Evolutionary conservation across 2,888 invertebrate species (phyloP), one percentile per base, ranked within the genome.

Genomic region (Actias luna): DNA sequence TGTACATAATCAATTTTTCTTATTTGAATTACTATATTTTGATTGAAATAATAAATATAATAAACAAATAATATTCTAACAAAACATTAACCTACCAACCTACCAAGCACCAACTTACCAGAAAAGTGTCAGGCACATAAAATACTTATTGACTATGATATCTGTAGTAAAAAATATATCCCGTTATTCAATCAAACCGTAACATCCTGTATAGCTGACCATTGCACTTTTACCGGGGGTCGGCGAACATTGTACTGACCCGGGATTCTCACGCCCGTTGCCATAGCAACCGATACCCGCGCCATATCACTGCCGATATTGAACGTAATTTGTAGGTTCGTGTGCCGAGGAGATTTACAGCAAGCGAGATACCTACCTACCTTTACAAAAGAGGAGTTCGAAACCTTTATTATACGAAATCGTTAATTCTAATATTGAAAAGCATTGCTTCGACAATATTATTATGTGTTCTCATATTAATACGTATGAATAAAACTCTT

Each of bases 281-380:
- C 84, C 77, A 82, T 84, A 66, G 84, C 82, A 84, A 85, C 85
- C 78, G 83, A 82, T 82, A 79, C 79, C 71, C 63, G 76, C 67
- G 69, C 72, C 76, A 73, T 84, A 85, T 87, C 85, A 84, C 80
- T 69, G 76, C 71, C 76, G 85, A 84, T 86, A 87, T 85, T 83
- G 82, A 81, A 81, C 83, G 87, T 89, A 88, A 89, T 89, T 88
- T 89, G 89, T 87, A 83, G 87, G 83, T 77, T 85, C 87, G 85
- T 85, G 87, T 79, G 69, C 70, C 66, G 64, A 63, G 55, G 69
- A 78, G 83, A 87, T 89, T 88, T 88, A 88, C 84, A 76, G 84
- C 75, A 67, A 67, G 67, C 70, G 67, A 79, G 81, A 85, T 83
- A 72, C 70, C 69, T 64, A 66, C 68, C 12, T 50, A 39, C 36